Base-by-base conservation (phyloP, 1,140 invertebrate genomes). In the Trichonephila clavata region DNA sequence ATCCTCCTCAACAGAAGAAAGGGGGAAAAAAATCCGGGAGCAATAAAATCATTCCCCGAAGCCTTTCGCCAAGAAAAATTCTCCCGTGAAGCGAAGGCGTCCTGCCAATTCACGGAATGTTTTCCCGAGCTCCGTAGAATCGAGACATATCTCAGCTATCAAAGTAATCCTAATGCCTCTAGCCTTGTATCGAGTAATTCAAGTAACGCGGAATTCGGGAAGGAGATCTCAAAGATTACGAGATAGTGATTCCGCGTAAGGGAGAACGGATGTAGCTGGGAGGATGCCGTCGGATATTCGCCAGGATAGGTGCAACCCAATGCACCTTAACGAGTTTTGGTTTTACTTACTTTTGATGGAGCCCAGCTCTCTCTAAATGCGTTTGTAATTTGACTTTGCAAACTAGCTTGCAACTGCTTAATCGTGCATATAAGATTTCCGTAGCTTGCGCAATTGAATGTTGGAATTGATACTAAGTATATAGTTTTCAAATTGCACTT, bases 1-100 rank as follows among this genome's bases (percentile, higher is more conserved):
- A 39, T 68, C 71, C 16, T 77, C 4, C 71, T 13, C 61, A 32
- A 32, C 71, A 14, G 18, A 77, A 77, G 43, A 84, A 60, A 60
- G 80, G 81, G 27, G 81, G 27, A 59, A 57, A 84, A 57, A 84
- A 84, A 84, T 60, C 83, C 14, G 21, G 27, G 50, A 84, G 83
- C 83, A 84, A 84, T 84, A 84, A 84, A 84, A 84, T 60, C 83
- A 84, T 84, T 84, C 83, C 83, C 71, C 16, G 71, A 20, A 80
- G 71, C 71, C n/a, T 84, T 77, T 32, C 6, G 71, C 32, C 71
- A 77, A 84, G 83, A 84, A 77, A 60, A 59, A 84, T 59, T 84
- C 83, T 59, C n/a, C 16, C n/a, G 24, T 24, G 83, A 59, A 84
- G 50, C 32, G 71, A 32, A 39, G 50, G 83, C 83, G n/a, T 59